phyloP scores from a whole-genome alignment of 2,888 invertebrate genomes.

The Metalampra italica region DNA sequence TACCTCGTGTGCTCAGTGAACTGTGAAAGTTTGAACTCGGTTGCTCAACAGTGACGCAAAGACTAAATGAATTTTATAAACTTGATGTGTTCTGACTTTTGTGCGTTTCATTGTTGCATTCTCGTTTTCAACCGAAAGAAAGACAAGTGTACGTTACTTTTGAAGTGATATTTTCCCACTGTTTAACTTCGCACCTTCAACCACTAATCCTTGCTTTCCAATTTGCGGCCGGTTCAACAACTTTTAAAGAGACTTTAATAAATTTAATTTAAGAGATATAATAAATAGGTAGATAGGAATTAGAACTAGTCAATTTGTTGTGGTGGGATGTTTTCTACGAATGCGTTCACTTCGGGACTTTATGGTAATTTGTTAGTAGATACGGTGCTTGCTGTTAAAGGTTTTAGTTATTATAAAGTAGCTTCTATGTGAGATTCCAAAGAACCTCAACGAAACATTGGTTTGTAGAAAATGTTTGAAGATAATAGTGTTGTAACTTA shows the following conservation, averaged over 20 bases:
- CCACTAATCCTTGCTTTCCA: slow-evolving; percentile 34
- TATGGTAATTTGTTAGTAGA: slow-evolving; percentile 58
- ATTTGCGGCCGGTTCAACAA: slow-evolving; percentile 72
- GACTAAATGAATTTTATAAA: slow-evolving; percentile 22
- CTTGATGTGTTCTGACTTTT: slow-evolving; percentile 15
- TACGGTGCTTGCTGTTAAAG: slow-evolving; percentile 72
- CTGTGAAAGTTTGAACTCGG: slow-evolving; percentile 61
- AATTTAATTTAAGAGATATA: slow-evolving; percentile 52
- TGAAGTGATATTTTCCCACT: slow-evolving; percentile 36
- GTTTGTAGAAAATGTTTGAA: slow-evolving; percentile 38
- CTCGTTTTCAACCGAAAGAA: slow-evolving; percentile 40
- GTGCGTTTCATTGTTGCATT: slow-evolving; percentile 38
- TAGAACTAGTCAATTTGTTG: slow-evolving; percentile 77
- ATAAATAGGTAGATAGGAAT: slow-evolving; percentile 63
- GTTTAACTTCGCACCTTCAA: slow-evolving; percentile 33
- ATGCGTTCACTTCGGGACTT: slow-evolving; percentile 61
- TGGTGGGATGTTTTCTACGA: slow-evolving; percentile 72
- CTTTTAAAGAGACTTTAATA: slow-evolving; percentile 64
- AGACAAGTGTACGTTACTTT: slow-evolving; percentile 34
- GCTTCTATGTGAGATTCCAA: slow-evolving; percentile 42
- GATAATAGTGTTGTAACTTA: slow-evolving; percentile 26
- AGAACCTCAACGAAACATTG: slow-evolving; percentile 56
- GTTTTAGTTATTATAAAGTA: slow-evolving; percentile 33
- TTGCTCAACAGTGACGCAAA: slow-evolving; percentile 52
- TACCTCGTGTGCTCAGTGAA: slow-evolving; percentile 46